Base-by-base conservation (phyloP, 2,797 vertebrate genomes). In the Acanthurus leucopareius region DNA sequence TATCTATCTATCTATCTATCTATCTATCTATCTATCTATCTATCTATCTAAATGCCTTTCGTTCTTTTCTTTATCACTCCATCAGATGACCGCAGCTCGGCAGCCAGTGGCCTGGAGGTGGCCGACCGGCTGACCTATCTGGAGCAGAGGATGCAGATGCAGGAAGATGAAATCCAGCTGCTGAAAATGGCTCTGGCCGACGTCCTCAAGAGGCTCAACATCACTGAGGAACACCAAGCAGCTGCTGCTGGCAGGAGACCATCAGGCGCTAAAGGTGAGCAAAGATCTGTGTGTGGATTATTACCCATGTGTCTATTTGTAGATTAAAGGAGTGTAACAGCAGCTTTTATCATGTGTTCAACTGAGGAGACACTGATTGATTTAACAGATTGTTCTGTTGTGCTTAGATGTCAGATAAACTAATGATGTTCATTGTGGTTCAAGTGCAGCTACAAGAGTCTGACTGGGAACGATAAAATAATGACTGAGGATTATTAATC, bases 61-160 rank as follows among this genome's bases (percentile, higher is more conserved):
- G 19, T 58, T 32, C 16, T 63, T 6, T 73, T 49, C 14, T 40
- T 59, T 13, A 0, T 45, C 17, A 1, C 35, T 11, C 25, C 16
- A 7, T 49, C 89, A 99, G 98, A 99, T 92, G 97, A 97, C 93
- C 97, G 96, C 82, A 97, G 96, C 61, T 98, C 97, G 0, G 96
- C 96, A 9, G 95, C 96, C 25, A 97, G 97, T 20, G 97, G 96
- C 60, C 95, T 98, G 96, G 98, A 99, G 80, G 97, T 99, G 64
- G 96, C 94, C 0, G 98, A 99, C 90, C 96, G 98, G 52, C 96
- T 99, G 53, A 97, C 97, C 62, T 97, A 97, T 62, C 95, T 99
- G 89, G 98, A 99, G 94, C 97, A 99, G 93, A 96, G 97, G 3
- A 97, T 99, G 84, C 98, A 99, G 95, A 97, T 98, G 96, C 98